Conservation (phyloP, 2,797 vertebrate species). For the Chaunax sp. region DNA sequence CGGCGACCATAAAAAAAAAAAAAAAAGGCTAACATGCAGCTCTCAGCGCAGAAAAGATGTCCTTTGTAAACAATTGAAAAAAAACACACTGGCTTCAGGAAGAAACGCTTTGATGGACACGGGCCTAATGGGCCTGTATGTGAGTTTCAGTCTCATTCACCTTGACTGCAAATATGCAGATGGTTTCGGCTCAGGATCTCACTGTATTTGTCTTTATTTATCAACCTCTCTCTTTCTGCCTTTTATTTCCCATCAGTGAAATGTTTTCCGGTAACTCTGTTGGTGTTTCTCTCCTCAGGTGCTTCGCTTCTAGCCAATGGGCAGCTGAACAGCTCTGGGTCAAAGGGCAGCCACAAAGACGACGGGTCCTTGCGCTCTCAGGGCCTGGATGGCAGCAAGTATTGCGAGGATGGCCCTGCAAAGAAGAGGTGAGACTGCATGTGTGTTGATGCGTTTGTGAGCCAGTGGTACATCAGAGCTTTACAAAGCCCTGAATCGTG, state of each 20-base stretch:
- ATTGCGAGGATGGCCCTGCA: constrained; percentile 92
- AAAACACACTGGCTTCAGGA: too few relatives aligned
- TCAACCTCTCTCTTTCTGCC: neutral
- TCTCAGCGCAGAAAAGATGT: too few relatives aligned
- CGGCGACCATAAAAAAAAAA: too few relatives aligned
- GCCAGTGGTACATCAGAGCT: constrained; percentile 13
- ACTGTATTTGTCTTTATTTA: constrained; percentile 7
- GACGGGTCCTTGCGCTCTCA: constrained; percentile 91
- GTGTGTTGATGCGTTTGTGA: constrained; percentile 18
- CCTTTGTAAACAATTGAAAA: too few relatives aligned
- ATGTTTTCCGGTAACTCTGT: constrained; percentile 10
- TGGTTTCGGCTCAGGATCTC: constrained; percentile 3
- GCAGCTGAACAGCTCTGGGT: constrained; percentile 91
- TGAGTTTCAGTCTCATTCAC: neutral
- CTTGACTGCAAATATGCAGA: neutral
- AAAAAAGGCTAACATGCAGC: too few relatives aligned
- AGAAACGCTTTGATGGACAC: too few relatives aligned
- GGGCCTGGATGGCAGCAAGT: constrained; percentile 90
- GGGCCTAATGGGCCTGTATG: too few relatives aligned
- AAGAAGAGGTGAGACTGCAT: constrained; percentile 91
- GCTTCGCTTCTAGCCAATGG: constrained; percentile 87
- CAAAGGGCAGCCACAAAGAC: constrained; percentile 89
- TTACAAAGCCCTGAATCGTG: constrained; percentile 4
- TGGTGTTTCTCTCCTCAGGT: constrained; percentile 78
- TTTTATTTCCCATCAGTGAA: constrained; percentile 1